phyloP scores from a whole-genome alignment of 2,888 invertebrate genomes.

The Mongoloraphidia duomilia region DNA sequence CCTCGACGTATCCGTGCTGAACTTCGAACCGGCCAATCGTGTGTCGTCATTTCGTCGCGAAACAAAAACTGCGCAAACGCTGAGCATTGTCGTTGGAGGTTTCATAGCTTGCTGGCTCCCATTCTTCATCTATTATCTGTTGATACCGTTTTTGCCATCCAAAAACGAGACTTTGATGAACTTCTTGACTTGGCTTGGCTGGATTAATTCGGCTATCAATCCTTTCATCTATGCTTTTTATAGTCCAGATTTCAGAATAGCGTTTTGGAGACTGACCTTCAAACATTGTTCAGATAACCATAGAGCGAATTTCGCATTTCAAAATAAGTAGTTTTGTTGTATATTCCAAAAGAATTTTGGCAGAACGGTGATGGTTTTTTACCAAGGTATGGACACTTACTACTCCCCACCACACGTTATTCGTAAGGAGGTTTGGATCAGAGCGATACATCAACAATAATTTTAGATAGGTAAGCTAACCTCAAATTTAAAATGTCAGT shows the following conservation, averaged over 20 bases:
- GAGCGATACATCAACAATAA: no score
- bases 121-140: slow-evolving; percentile 69
- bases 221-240: slow-evolving; percentile 86
- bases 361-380: no score
- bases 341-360: neutral
- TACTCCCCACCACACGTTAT: no score
- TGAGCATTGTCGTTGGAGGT: slow-evolving; percentile 76
- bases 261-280: slow-evolving; percentile 72
- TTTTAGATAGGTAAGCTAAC: no score
- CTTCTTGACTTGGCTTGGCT: slow-evolving; percentile 74
- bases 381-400: no score
- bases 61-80: slow-evolving; percentile 76
- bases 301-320: slow-evolving; percentile 24
- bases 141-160: slow-evolving; percentile 60
- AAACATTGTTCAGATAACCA: slow-evolving; percentile 43
- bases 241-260: slow-evolving; percentile 72
- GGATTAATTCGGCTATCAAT: slow-evolving; percentile 83
- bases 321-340: slow-evolving; percentile 22
- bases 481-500: no score
- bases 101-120: slow-evolving; percentile 82
- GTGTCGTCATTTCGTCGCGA: slow-evolving; percentile 61
- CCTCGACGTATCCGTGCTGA: slow-evolving; percentile 35
- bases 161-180: slow-evolving; percentile 50
- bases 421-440: no score
- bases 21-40: slow-evolving; percentile 35